A percentile compares a stretch with the other conserved stretches of the same genome.
Evolutionary conservation across 2,797 vertebrate genomes (phyloP).

Genomic region (Tachyglossus aculeatus): DNA sequence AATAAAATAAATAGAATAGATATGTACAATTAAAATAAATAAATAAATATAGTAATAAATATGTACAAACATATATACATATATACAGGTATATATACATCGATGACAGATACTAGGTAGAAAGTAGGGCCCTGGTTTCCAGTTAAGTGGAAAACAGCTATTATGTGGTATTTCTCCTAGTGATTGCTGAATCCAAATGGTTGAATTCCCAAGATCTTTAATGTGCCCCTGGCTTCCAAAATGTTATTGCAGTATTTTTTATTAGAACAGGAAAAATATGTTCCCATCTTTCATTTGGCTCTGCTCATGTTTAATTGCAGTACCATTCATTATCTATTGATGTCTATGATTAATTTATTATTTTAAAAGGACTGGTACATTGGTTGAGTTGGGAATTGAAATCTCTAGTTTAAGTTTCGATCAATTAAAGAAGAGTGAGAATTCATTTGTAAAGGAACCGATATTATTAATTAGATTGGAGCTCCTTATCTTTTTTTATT

Average conservation of each 20-base stretch:
- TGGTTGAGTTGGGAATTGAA: slow-evolving; percentile 54
- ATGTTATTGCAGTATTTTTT: slow-evolving; percentile 2
- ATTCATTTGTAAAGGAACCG: slow-evolving; percentile 59
- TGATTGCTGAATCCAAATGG: no score
- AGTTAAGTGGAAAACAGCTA: no score
- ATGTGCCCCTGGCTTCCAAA: slow-evolving; percentile 3
- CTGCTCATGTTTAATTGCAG: background rate
- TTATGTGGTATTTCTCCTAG: no score
- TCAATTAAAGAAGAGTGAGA: slow-evolving; percentile 49
- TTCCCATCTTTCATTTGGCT: background rate
- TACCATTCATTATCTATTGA: slow-evolving; percentile 26
- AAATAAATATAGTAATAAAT: no score
- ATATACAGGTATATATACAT: no score
- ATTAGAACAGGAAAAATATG: background rate
- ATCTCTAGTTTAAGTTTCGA: slow-evolving; percentile 53
- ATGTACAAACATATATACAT: no score
- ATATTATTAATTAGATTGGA: slow-evolving; percentile 62
- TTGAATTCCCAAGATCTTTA: background rate
- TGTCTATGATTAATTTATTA: slow-evolving; percentile 47
- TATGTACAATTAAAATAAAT: no score
- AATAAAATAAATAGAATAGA: no score
- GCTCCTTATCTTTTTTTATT: slow-evolving; percentile 59
- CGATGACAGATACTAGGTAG: no score
- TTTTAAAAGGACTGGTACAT: slow-evolving; percentile 43
- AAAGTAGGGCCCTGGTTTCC: no score